phyloP scores from a whole-genome alignment of 2,888 invertebrate species.

The Dilophus febrilis region DNA sequence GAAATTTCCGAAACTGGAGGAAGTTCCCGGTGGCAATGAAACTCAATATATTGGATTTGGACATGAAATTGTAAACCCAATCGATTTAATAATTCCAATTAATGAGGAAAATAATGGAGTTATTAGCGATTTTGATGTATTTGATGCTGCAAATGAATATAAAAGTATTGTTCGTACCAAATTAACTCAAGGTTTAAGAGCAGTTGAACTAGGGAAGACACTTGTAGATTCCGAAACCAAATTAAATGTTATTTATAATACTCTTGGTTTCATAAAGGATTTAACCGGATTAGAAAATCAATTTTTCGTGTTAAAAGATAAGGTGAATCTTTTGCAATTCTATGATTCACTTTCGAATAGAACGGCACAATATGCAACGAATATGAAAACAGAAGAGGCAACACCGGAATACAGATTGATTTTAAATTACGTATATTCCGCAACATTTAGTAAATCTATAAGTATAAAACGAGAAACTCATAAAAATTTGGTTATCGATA shows the following conservation, averaged over 20 bases:
- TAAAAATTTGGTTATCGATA: too few relatives aligned
- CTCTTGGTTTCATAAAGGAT: background rate
- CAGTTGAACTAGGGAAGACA: background rate
- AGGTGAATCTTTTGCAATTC: background rate
- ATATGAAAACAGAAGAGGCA: too few relatives aligned
- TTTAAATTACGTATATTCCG: background rate
- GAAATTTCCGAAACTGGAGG: background rate
- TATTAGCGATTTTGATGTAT: background rate
- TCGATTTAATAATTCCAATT: background rate
- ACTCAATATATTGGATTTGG: conserved; percentile 5
- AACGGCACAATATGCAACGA: background rate
- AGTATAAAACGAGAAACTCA: too few relatives aligned
- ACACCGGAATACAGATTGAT: background rate
- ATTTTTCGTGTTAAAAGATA: background rate
- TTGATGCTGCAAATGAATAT: background rate
- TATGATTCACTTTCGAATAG: background rate
- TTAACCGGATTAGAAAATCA: background rate
- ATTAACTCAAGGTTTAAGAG: background rate
- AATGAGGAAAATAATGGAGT: background rate
- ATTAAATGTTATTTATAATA: background rate
- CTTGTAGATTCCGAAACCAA: background rate
- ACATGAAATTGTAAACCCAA: background rate
- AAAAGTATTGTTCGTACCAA: background rate
- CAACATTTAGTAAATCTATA: background rate
- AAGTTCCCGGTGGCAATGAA: background rate